Conservation (phyloP, 2,888 invertebrate genomes). For the Plagiodera versicolora region DNA sequence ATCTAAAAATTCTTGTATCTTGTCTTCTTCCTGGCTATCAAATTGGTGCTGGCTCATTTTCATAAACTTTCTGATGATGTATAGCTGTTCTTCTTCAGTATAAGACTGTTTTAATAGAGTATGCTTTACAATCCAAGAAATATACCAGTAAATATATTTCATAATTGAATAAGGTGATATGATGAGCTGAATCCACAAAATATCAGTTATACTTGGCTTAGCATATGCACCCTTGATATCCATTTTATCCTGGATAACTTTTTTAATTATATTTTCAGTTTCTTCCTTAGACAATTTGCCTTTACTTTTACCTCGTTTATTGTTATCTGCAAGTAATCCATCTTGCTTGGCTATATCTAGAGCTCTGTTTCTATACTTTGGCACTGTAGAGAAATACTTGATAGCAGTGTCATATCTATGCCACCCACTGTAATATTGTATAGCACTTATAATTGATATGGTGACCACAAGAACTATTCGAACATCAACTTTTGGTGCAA, state of each 20-base stretch:
- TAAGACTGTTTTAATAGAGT: conserved; percentile 74
- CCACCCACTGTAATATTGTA: conserved; percentile 82
- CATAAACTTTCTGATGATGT: conserved; percentile 80
- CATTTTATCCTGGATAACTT: conserved; percentile 89
- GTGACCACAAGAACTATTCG: conserved; percentile 83
- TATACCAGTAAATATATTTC: conserved; percentile 73
- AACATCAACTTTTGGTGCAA: conserved; percentile 91
- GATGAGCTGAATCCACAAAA: conserved; percentile 82
- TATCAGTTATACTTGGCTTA: conserved; percentile 75
- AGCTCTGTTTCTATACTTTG: conserved; percentile 84
- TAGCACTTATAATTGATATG: conserved; percentile 79
- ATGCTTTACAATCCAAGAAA: conserved; percentile 81
- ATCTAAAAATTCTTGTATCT: conserved; percentile 72
- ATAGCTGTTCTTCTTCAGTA: conserved; percentile 79
- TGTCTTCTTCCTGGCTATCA: conserved; percentile 72
- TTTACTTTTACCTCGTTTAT: conserved; percentile 60
- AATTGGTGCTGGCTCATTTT: conserved; percentile 73
- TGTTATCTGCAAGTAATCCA: conserved; percentile 56
- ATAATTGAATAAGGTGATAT: conserved; percentile 76
- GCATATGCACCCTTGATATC: conserved; percentile 92
- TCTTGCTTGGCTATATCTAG: conserved; percentile 67
- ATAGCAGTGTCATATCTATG: conserved; percentile 83
- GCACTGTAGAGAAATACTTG: conserved; percentile 81
- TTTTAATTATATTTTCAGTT: conserved; percentile 76
- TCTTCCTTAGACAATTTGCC: conserved; percentile 63